Base-by-base conservation (phyloP, 2,797 vertebrate species). In the Pelobates cultripes region DNA sequence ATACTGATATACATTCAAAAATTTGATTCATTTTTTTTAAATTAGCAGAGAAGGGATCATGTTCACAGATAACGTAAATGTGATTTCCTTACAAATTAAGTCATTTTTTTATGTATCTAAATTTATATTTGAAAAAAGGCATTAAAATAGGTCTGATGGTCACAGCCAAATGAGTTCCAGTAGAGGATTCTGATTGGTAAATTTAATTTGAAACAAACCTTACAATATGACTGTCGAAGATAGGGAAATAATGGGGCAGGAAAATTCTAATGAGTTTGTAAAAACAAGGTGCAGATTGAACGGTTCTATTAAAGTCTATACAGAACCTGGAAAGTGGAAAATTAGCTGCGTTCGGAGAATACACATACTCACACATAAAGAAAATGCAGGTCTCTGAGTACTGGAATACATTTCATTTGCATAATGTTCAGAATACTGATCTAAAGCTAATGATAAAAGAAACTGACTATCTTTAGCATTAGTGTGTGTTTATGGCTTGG, bases 131-230 rank as follows among this genome's bases (percentile, higher is more conserved):
- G 67, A 75, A 79, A 72, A 76, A 80, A 87, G 77, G 87, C 86
- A 86, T 87, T 90, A 88, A n/a, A 87, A 82, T 85, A 83, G 86
- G 75, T 75, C 87, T 90, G 88, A 87, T 80, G 75, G 85, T 81
- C 73, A 84, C 78, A 85, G 15, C 73, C 75, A 86, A 85, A 82
- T 87, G 86, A 90, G 87, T 86, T 70, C 87, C 84, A 85, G 89
- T 66, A 70, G 89, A 88, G 72, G 61, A 47, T 5, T 64, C 87
- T 88, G 53, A 14, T 75, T 86, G 28, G 6, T 55, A 79, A 70
- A 84, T 78, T 10, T 82, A 71, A 84, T 84, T 79, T 78, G 70
- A 88, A 80, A 89, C 86, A 87, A 71, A 79, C 73, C 82, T 79
- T 76, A 76, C 69, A 70, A 85, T 87, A 80, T 87, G 72, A 79